A percentile compares a stretch with the other conserved stretches of the same genome.
These are phyloP conservation scores for Takifugu rubripes DNA, from an alignment of 2,797 vertebrate genomes.

Conservation along the genomic window DNA sequence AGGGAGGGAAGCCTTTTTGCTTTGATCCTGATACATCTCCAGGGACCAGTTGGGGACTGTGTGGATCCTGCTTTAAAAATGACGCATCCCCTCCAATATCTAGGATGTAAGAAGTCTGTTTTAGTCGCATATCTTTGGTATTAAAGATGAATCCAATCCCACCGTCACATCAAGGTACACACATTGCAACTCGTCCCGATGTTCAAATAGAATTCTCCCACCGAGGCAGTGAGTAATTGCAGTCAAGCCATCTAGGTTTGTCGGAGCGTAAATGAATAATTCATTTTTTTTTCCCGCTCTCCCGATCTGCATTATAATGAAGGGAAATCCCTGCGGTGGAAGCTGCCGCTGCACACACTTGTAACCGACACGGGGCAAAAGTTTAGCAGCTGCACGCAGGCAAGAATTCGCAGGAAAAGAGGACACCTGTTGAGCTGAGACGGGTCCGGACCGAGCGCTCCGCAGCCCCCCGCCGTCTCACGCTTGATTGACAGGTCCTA, in stretches of 20 bases:
- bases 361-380: slow-evolving; percentile 49
- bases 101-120: too few relatives aligned
- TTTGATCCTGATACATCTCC: too few relatives aligned
- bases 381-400: slow-evolving; percentile 35
- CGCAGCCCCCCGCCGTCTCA: neutral
- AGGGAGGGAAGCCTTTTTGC: too few relatives aligned
- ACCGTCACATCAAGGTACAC: neutral
- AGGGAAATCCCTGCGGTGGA: slow-evolving; percentile 60
- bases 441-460: neutral
- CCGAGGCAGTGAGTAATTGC: slow-evolving; percentile 49
- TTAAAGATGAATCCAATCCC: too few relatives aligned
- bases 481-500: slow-evolving; percentile 7
- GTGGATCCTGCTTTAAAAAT: too few relatives aligned
- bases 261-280: slow-evolving; percentile 63
- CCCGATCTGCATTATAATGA: slow-evolving; percentile 54
- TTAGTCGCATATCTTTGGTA: too few relatives aligned
- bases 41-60: slow-evolving; percentile 23
- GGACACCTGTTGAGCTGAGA: neutral
- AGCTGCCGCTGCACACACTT: slow-evolving; percentile 37
- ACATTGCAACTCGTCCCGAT: slow-evolving; percentile 2
- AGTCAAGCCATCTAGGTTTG: slow-evolving; percentile 48
- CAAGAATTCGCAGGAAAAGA: slow-evolving; percentile 1
- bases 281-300: slow-evolving; percentile 26
- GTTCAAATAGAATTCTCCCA: slow-evolving; percentile 34
- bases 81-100: too few relatives aligned